phyloP scores from a whole-genome alignment of 2,888 invertebrate genomes.

The Drosophila neotestacea region DNA sequence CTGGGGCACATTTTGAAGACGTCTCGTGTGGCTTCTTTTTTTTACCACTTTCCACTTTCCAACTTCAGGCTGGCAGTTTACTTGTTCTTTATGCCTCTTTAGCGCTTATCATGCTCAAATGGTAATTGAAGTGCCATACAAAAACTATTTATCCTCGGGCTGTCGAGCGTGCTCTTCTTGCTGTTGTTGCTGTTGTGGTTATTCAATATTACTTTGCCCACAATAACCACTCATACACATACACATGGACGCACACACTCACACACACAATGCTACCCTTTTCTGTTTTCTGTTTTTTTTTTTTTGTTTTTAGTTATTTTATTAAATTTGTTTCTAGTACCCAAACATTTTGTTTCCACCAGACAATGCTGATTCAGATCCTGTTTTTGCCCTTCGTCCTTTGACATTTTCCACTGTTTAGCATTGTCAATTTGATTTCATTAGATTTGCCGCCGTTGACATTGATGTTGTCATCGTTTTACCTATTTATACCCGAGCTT shows the following conservation, averaged over 20 bases:
- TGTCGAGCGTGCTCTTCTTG: constrained; percentile 62
- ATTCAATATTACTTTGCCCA: constrained; percentile 74
- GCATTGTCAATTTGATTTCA: constrained; percentile 72
- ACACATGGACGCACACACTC: constrained; percentile 8
- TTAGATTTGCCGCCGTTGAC: constrained; percentile 39
- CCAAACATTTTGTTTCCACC: constrained; percentile 49
- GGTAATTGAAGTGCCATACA: constrained; percentile 82
- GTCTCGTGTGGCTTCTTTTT: constrained; percentile 64
- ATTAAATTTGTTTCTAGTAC: constrained; percentile 78
- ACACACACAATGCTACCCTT: constrained; percentile 61
- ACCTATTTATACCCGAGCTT: constrained; percentile 48
- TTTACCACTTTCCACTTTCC: constrained; percentile 58
- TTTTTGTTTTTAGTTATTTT: constrained; percentile 64
- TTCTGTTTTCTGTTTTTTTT: constrained; percentile 8
- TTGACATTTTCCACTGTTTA: constrained; percentile 71
- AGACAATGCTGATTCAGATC: constrained; percentile 38
- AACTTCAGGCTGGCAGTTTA: constrained; percentile 53
- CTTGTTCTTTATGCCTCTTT: constrained; percentile 71
- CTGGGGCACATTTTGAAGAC: constrained; percentile 57
- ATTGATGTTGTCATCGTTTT: constrained; percentile 63
- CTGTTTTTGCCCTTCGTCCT: constrained; percentile 28
- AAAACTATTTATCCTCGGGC: constrained; percentile 80
- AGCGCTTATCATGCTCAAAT: constrained; percentile 83
- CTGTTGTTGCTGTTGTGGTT: constrained; percentile 63
- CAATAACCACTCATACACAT: constrained; percentile 50